Evolutionary conservation across 2,113 vertebrate genomes (phyloP), one percentile per base, ranked within the genome.

Genomic region (Epinephelus fuscoguttatus): DNA sequence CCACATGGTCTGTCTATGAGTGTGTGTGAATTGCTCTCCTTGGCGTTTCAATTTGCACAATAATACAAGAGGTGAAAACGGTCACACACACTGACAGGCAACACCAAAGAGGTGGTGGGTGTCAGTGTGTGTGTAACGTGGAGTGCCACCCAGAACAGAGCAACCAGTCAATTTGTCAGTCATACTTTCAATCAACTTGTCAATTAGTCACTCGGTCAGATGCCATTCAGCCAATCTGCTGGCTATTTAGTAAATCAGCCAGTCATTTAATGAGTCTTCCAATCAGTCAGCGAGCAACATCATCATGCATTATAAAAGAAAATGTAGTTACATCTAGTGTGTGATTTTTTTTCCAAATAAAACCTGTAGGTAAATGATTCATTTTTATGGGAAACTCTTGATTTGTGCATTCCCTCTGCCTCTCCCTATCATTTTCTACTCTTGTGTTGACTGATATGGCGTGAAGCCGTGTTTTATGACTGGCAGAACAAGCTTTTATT

Each of bases 31-130:
- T 82, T 77, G 84, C 75, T 88, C 79, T 93, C 84, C 75, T 78
- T 73, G 75, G 82, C 57, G n/a, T 91, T 94, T 92, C 85, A 91
- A 92, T 93, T 94, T 90, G 88, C 91, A 94, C 88, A 93, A 88
- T 90, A 92, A 93, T 93, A 74, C 89, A 64, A 78, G 75, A 88
- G 80, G 78, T 85, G 80, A 76, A 91, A 92, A 87, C 23, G 12
- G 86, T 80, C 84, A 67, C 87, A 81, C 71, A 85, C 86, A 42
- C 49, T 84, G 85, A 82, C 80, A 88, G 81, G 84, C 79, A 57
- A 67, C 84, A 84, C 80, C 25, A 45, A 49, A 66, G n/a, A 42
- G 71, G 27, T 83, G 79, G 71, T 69, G 74, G 49, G 69, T 80
- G 71, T 79, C 27, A 49, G 30, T 60, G 37, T 75, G 75, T 67